phyloP scores from a whole-genome alignment of 2,888 invertebrate species.

The Scaptomyza flava region DNA sequence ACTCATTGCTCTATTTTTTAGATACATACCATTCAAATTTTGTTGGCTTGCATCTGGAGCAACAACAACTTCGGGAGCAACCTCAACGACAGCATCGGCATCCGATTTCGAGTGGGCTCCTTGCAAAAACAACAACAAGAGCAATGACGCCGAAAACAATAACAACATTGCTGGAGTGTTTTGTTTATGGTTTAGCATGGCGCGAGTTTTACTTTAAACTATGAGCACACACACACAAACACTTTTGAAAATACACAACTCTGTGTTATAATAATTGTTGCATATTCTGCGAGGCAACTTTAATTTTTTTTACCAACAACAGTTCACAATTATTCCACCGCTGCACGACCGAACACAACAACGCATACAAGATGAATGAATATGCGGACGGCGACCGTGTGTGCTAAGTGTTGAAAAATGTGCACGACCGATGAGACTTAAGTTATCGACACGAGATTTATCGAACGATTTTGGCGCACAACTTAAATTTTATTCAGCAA shows the following conservation, averaged over 20 bases:
- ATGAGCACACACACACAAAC: slow-evolving; percentile 14
- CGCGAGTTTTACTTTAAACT: slow-evolving; percentile 13
- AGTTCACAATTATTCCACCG: background rate
- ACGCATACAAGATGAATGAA: slow-evolving; percentile 52
- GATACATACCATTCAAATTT: slow-evolving; percentile 64
- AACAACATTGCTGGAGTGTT: slow-evolving; percentile 24
- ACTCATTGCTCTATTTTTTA: slow-evolving; percentile 49
- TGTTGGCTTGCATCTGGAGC: slow-evolving; percentile 36
- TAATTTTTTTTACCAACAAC: slow-evolving; percentile 7
- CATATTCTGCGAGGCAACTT: slow-evolving; percentile 33
- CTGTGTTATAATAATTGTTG: slow-evolving; percentile 44
- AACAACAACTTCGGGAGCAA: slow-evolving; percentile 38
- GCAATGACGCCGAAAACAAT: slow-evolving; percentile 42
- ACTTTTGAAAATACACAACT: slow-evolving; percentile 11
- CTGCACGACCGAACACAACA: slow-evolving; percentile 39
- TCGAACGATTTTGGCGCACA: slow-evolving; percentile 48
- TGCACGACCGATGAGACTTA: background rate
- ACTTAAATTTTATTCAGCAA: slow-evolving; percentile 68
- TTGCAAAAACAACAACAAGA: slow-evolving; percentile 52
- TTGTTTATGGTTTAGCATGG: slow-evolving; percentile 47
- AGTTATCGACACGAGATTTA: slow-evolving; percentile 26
- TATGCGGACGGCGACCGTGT: slow-evolving; percentile 3
- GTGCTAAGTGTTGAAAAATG: slow-evolving; percentile 30
- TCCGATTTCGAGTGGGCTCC: slow-evolving; percentile 39
- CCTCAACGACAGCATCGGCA: slow-evolving; percentile 33